Conservation (phyloP, 2,113 vertebrate species). For the Takifugu bimaculatus region DNA sequence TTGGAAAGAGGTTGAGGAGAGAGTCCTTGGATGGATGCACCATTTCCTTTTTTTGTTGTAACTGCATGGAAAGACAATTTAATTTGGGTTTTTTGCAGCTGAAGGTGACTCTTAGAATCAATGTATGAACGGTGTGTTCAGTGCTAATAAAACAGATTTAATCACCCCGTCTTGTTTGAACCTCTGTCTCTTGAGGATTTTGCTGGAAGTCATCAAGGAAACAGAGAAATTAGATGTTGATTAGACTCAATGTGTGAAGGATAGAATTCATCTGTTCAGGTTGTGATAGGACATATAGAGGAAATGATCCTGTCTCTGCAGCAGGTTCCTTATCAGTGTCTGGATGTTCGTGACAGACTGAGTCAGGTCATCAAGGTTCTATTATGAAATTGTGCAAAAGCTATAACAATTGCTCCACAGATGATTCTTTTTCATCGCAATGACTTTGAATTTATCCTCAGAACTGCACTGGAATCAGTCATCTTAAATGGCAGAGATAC, state of each 20-base stretch:
- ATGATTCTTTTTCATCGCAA: not conserved
- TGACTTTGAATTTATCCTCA: not conserved
- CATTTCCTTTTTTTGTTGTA: conserved; percentile 29
- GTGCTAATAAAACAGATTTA: conserved; percentile 52
- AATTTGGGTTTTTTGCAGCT: conserved; percentile 38
- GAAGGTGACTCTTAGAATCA: conserved; percentile 61
- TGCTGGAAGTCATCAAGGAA: conserved; percentile 25
- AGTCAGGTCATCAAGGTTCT: conserved; percentile 17
- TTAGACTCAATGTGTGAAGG: conserved; percentile 24
- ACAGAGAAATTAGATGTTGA: conserved; percentile 12
- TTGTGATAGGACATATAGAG: conserved; percentile 30
- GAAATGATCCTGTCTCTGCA: conserved; percentile 13
- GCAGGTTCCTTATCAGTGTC: conserved; percentile 10
- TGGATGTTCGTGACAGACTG: conserved; percentile 23
- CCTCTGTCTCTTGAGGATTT: conserved; percentile 44
- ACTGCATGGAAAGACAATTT: conserved; percentile 42
- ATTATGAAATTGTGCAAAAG: conserved; percentile 9
- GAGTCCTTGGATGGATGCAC: conserved; percentile 25
- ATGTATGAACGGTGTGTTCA: conserved; percentile 62
- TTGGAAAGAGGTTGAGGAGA: conserved; percentile 31
- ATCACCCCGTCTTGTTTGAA: conserved; percentile 60
- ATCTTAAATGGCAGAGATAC: too few species aligned
- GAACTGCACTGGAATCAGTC: too few species aligned
- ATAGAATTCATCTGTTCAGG: conserved; percentile 20
- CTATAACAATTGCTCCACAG: not conserved